Evolutionary conservation across 2,113 vertebrate species (phyloP), one percentile per base, ranked within the genome.

Genomic region (Mustela lutreola): DNA sequence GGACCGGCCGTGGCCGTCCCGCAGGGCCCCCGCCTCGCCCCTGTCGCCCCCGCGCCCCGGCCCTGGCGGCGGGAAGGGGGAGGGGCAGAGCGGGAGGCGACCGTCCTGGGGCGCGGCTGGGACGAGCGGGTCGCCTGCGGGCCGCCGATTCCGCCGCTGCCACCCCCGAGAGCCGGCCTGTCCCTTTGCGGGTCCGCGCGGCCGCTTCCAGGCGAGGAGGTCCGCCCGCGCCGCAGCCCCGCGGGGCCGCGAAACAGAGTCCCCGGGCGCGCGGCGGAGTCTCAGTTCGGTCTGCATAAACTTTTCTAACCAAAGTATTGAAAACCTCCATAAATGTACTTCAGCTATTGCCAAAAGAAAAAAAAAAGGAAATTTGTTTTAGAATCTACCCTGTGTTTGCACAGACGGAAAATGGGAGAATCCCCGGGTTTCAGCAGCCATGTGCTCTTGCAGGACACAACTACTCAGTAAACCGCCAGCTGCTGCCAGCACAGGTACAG

Each of bases 401-500:
- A 26, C 45, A 90, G 76, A 84, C 16, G n/a, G 50, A 50, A 65
- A 62, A n/a, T 36, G 26, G 71, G 84, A 93, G 73, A 39, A 45
- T 78, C 15, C 76, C 92, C 5, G 7, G 83, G 28, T 88, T 85
- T 81, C 82, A 79, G 75, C 62, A 79, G 75, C 62, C 26, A 39
- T 56, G 42, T 81, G 42, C 48, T 91, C 16, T 89, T 92, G 62
- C 84, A 53, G 39, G 31, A 33, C 28, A 42, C 53, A 39, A 18
- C 48, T 26, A 2, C 73, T 83, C 45, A 16, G 67, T 79, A 26
- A 80, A 65, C 50, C 33, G 15, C 33, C 80, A 92, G 53, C 12
- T 11, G 39, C 24, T 85, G 80, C 45, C 39, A 10, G 15, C 48
- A 73, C 95, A 97, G 97, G 97, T 97, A 96, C 91, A 95, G 84